Base-by-base conservation (phyloP, 2,888 invertebrate genomes). In the Meloe dianella region DNA sequence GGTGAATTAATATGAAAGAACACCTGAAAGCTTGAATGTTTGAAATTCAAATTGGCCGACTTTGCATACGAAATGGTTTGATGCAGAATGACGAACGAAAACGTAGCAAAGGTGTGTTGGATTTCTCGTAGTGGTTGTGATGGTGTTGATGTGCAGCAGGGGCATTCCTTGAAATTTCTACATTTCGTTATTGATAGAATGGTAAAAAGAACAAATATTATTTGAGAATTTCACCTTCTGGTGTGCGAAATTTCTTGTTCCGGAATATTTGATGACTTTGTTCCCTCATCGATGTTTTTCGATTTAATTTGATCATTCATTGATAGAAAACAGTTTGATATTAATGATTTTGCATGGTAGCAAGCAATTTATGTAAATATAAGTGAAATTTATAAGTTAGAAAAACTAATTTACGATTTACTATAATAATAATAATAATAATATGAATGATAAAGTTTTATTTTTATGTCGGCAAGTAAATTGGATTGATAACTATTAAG, bases 41-140 rank as follows among this genome's bases (percentile, higher is more conserved):
- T 63, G 63, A 60, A 59, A 63, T 63, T 63, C 60, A 63, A 60
- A 60, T 61, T 60, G 64, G 47, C 27, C 60, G 54, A 47, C 59
- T 60, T 61, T 61, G 32, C 77, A 73, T 76, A 41, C 38, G 38
- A 10, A 41, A 41, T 17, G 38, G n/a, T 41, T n/a, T 41, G 38
- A 41, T 41, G 38, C 38, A 41, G 17, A 41, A 41, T n/a, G n/a
- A 30, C 7, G 38, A n/a, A 41, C 17, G 38, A 41, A 7, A 41
- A 41, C n/a, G 38, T 41, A 41, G 30, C 30, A 6, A 30, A 35
- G 14, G 35, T n/a, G 35, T 41, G 38, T 41, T n/a, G n/a, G 38
- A 12, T n/a, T n/a, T n/a, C 30, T 10, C 0, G 12, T 35, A 17
- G n/a, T 41, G 17, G 38, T 41, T 27, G 27, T 30, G 30, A 30